Evolutionary conservation across 2,113 vertebrate species (phyloP), one percentile per base, ranked within the genome.

Genomic region (Merops nubicus): DNA sequence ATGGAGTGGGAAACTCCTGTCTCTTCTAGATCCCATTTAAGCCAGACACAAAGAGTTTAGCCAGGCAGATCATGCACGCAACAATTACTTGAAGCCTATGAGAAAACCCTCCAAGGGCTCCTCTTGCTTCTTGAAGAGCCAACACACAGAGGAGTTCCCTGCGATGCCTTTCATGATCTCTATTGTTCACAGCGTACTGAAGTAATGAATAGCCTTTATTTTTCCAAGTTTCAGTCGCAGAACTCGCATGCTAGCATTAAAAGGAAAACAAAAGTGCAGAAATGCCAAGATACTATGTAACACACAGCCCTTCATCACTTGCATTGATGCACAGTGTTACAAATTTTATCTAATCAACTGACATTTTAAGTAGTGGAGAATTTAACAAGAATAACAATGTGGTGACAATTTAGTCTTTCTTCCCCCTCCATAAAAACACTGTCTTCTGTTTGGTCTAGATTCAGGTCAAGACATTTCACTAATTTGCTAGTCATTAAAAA

Each of bases 401-500:
- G 97, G 98, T 97, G 97, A 97, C 97, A 98, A 97, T 98, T 98
- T 97, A 96, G 94, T 81, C 78, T 95, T 93, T 94, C 95, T 87
- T 96, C 75, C 45, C 91, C 84, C 83, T 98, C 96, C 97, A 96
- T 96, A 98, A 98, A 98, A 98, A 99, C 98, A 98, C 88, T 54
- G 63, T 97, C 97, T 98, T 98, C 96, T 97, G 97, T 98, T 99
- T 98, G 98, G 97, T 98, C 98, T 98, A 95, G 86, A 98, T 97
- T 97, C 97, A 98, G 98, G 98, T 98, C 98, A 98, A 97, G 98
- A 97, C 98, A 98, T 98, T 98, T 98, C 97, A 97, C 98, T 98
- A 98, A 98, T 98, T 99, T 98, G 97, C 97, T 97, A 98, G 97
- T 99, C 98, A 99, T 99, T 99, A 99, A 98, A 97, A 98, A 98